Evolutionary conservation across 2,888 invertebrate genomes (phyloP).

Genomic region (Pseudanteris insignis): DNA sequence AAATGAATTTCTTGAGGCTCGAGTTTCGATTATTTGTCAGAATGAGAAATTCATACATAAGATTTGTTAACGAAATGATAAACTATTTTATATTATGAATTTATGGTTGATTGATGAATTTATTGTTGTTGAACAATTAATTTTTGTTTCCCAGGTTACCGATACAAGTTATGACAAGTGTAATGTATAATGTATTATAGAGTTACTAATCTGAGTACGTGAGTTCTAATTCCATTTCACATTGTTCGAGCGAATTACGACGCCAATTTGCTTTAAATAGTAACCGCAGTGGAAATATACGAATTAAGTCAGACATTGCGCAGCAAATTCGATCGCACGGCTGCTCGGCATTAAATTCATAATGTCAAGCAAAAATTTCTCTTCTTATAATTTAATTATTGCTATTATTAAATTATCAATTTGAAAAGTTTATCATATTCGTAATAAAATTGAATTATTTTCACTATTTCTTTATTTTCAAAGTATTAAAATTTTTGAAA

Average conservation of each 20-base stretch:
- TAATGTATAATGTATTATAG: slow-evolving; percentile 7
- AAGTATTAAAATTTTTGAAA: too few species aligned
- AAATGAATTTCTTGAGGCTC: too few species aligned
- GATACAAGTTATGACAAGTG: slow-evolving; percentile 6
- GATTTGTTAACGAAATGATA: too few species aligned
- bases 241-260: slow-evolving; percentile 17
- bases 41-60: too few species aligned
- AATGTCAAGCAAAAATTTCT: slow-evolving; percentile 28
- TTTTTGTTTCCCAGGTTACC: slow-evolving; percentile 13
- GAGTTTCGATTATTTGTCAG: too few species aligned
- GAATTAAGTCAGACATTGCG: slow-evolving; percentile 40
- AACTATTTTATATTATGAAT: too few species aligned
- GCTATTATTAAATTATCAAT: too few species aligned
- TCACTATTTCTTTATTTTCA: too few species aligned
- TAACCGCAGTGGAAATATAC: slow-evolving; percentile 39
- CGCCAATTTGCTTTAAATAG: slow-evolving; percentile 32
- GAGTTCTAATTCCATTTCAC: slow-evolving; percentile 15
- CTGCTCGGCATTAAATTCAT: slow-evolving; percentile 30
- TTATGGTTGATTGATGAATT: too few species aligned
- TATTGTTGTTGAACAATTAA: background rate
- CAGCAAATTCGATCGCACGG: slow-evolving; percentile 28
- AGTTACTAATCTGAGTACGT: slow-evolving; percentile 17
- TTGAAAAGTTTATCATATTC: too few species aligned
- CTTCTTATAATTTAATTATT: too few species aligned
- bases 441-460: too few species aligned